Conservation (phyloP, 2,797 vertebrate species). For the Acanthiza pusilla region DNA sequence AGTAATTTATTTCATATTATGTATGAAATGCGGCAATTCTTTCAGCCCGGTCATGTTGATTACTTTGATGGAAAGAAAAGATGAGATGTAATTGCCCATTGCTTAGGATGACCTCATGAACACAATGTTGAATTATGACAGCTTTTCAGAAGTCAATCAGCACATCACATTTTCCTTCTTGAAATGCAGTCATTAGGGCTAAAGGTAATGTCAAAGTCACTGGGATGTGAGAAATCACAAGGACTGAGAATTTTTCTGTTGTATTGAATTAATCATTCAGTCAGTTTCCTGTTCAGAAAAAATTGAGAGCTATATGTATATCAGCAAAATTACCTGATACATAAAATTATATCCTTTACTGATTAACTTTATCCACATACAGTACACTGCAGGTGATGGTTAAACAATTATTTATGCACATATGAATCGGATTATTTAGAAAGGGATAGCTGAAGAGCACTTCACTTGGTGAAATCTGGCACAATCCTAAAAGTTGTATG, state of each 20-base stretch:
- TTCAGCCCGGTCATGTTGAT: conserved; percentile 3
- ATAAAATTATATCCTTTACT: background rate
- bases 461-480: background rate
- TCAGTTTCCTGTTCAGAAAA: background rate
- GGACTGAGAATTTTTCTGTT: background rate
- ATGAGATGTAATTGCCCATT: conserved; percentile 42
- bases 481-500: background rate
- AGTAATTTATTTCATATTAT: conserved; percentile 31
- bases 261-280: background rate
- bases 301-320: background rate
- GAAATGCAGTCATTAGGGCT: background rate
- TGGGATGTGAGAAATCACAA: background rate
- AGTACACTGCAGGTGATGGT: background rate
- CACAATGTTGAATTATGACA: conserved; percentile 9
- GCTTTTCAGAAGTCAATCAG: conserved; percentile 44
- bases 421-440: background rate
- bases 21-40: conserved; percentile 7
- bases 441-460: background rate
- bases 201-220: background rate
- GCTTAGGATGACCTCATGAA: conserved; percentile 27
- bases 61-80: conserved; percentile 26
- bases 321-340: background rate
- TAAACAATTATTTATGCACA: background rate
- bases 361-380: background rate
- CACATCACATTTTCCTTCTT: background rate